Percentiles rank a stretch among this genome's conserved stretches.
phyloP scores from a whole-genome alignment of 2,113 vertebrate species.

The Pitta sordida region DNA sequence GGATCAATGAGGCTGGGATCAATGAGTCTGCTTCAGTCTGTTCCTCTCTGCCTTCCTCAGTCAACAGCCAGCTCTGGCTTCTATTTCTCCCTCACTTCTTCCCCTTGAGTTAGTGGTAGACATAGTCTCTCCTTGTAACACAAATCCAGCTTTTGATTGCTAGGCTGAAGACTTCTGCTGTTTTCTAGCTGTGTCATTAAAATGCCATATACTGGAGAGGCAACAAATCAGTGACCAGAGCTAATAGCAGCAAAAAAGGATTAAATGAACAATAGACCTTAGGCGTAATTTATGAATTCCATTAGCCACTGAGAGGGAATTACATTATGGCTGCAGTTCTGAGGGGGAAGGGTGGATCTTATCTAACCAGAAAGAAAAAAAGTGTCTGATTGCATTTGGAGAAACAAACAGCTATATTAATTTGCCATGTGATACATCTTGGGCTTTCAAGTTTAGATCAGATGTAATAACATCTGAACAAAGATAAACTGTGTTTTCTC shows the following conservation, averaged over 20 bases:
- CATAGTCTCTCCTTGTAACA: background rate
- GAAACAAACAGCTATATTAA: background rate
- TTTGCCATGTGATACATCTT: background rate
- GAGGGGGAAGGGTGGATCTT: conserved; percentile 12
- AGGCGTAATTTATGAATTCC: conserved; percentile 42
- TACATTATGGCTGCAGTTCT: conserved; percentile 3
- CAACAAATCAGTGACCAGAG: conserved; percentile 43
- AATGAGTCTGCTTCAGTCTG: background rate
- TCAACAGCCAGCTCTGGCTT: background rate
- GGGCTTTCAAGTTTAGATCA: background rate
- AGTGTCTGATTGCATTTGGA: background rate
- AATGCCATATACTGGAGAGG: background rate
- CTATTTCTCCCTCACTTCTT: background rate
- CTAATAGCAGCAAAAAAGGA: conserved; percentile 52
- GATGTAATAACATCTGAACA: background rate
- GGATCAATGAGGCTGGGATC: background rate
- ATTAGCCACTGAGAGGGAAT: conserved; percentile 39
- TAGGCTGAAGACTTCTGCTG: background rate
- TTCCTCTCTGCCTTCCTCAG: background rate
- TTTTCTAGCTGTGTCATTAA: conserved; percentile 31
- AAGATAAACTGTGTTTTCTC: background rate
- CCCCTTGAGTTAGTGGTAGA: background rate
- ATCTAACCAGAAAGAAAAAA: background rate
- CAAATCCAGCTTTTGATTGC: background rate
- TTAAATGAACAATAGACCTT: conserved; percentile 47